Percentiles rank a stretch among this genome's conserved stretches.
phyloP scores from a whole-genome alignment of 2,888 invertebrate species.

The Ophion ellenae region DNA sequence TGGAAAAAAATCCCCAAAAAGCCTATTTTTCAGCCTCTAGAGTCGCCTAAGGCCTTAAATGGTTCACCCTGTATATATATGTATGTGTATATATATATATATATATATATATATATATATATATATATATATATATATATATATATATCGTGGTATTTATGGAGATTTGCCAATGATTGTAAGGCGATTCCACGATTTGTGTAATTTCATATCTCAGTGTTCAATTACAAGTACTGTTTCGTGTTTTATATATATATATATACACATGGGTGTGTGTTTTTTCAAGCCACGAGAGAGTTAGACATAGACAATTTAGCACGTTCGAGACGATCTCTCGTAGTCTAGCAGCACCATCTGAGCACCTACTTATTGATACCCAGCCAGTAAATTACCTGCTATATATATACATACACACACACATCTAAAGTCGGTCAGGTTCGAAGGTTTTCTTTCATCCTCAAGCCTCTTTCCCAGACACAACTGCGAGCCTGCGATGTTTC shows the following conservation, averaged over 20 bases:
- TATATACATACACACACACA: not conserved
- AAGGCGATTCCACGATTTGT: slow-evolving; percentile 59
- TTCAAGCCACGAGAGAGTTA: too few relatives aligned
- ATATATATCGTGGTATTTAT: not conserved
- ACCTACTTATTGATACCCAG: slow-evolving; percentile 28
- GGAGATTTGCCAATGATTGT: slow-evolving; percentile 14
- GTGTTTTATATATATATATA: not conserved
- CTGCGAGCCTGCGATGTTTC: not conserved
- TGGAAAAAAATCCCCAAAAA: too few relatives aligned
- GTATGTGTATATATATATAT: too few relatives aligned
- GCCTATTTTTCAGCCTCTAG: too few relatives aligned
- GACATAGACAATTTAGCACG: too few relatives aligned
- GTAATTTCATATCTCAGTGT: slow-evolving; percentile 47
- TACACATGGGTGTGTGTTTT: too few relatives aligned
- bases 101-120: too few relatives aligned
- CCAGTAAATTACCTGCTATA: slow-evolving; percentile 34
- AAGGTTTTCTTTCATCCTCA: slow-evolving; percentile 40
- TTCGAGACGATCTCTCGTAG: not conserved
- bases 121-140: not conserved
- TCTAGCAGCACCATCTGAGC: not conserved
- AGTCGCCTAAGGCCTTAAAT: too few relatives aligned
- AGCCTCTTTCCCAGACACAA: slow-evolving; percentile 1
- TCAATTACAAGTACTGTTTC: slow-evolving; percentile 50
- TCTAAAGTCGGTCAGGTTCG: slow-evolving; percentile 50
- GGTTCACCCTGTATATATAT: too few relatives aligned